Evolutionary conservation across 2,797 vertebrate species (phyloP).

Genomic region (Hemibagrus guttatus): DNA sequence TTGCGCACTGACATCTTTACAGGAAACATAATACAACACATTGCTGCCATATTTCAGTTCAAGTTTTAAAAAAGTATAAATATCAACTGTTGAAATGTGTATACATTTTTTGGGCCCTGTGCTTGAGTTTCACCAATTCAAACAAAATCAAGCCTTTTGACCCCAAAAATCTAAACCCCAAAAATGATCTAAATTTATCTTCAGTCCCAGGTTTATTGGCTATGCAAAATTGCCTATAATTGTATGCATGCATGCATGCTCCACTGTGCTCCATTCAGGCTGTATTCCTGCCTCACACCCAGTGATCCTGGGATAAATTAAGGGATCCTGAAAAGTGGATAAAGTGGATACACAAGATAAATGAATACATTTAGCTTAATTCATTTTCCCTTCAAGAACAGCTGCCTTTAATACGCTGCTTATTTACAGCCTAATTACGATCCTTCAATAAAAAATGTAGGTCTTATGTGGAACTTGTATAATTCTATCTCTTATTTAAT

Average conservation of each 20-base stretch:
- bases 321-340: background rate
- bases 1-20: too few relatives aligned
- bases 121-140: too few relatives aligned
- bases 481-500: background rate
- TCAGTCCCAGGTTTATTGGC: background rate
- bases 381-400: background rate
- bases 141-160: too few relatives aligned
- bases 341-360: background rate
- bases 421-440: slow-evolving; percentile 5
- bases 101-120: too few relatives aligned
- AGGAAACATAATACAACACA: too few relatives aligned
- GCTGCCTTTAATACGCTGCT: background rate
- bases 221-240: background rate
- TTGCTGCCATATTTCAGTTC: too few relatives aligned
- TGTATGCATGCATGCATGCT: background rate
- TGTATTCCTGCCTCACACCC: background rate
- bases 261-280: background rate
- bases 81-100: too few relatives aligned
- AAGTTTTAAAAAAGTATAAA: too few relatives aligned
- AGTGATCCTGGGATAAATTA: background rate
- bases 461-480: background rate
- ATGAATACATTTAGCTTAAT: background rate
- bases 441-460: background rate
- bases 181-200: too few relatives aligned
- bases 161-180: too few relatives aligned